Percentiles rank a stretch among this genome's conserved stretches.
phyloP scores from a whole-genome alignment of 1,140 invertebrate genomes.

The Physella acuta region DNA sequence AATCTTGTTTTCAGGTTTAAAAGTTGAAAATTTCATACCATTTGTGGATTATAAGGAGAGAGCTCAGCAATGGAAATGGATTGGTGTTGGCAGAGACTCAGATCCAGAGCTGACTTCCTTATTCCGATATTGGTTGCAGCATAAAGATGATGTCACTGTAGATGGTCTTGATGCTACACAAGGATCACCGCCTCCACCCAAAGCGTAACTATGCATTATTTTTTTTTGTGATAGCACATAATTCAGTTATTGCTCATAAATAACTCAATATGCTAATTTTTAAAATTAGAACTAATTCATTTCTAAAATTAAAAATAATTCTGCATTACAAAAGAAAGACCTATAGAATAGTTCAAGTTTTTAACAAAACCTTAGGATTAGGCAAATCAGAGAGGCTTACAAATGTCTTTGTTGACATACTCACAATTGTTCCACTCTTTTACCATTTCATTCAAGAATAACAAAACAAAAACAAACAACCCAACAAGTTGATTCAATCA shows the following conservation, averaged over 20 bases:
- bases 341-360: too few species aligned
- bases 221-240: neutral
- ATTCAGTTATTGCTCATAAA: neutral
- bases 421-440: too few species aligned
- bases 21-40: constrained; percentile 85
- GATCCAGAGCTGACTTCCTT: constrained; percentile 76
- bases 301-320: too few species aligned
- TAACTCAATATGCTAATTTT: too few species aligned
- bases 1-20: neutral
- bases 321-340: too few species aligned
- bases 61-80: constrained; percentile 82
- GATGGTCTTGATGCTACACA: constrained; percentile 49
- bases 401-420: too few species aligned
- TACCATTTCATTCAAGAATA: too few species aligned
- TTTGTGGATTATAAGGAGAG: constrained; percentile 85
- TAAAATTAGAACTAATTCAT: too few species aligned
- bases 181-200: constrained; percentile 58
- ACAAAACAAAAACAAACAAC: too few species aligned
- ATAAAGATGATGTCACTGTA: constrained; percentile 59
- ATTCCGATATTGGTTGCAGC: constrained; percentile 75
- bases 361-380: too few species aligned
- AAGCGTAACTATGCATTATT: constrained; percentile 48
- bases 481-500: too few species aligned
- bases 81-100: constrained; percentile 88
- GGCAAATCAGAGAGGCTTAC: too few species aligned